Conservation (phyloP, 1,140 invertebrate species). For the Cheumatopsyche charites region DNA sequence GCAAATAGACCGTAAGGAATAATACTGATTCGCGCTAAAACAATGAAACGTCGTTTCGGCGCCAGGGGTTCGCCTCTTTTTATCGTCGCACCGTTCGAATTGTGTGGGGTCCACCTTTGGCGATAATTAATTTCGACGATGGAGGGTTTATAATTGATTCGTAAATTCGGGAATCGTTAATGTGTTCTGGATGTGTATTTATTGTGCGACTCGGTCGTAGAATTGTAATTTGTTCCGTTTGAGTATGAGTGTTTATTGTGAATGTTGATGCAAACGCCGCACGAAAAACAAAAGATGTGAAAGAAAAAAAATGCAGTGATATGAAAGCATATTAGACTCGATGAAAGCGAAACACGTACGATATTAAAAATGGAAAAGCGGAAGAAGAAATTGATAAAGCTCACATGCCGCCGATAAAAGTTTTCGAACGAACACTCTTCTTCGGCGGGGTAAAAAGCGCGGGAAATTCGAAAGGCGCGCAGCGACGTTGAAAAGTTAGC, state of each 20-base stretch:
- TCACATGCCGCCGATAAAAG: no score
- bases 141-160: neutral
- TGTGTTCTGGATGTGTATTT: no score
- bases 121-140: neutral
- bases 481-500: neutral
- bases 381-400: no score
- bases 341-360: no score
- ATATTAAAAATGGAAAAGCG: no score
- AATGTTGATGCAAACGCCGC: no score
- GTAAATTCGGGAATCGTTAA: neutral
- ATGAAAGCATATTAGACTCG: no score
- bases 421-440: neutral
- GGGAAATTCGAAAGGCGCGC: neutral
- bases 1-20: slow-evolving; percentile 24
- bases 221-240: no score
- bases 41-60: slow-evolving; percentile 16
- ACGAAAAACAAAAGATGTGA: no score
- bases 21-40: slow-evolving; percentile 4
- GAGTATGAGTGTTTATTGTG: no score
- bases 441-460: neutral
- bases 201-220: no score
- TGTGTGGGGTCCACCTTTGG: neutral
- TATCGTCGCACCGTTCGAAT: neutral
- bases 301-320: no score
- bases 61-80: neutral